Base-by-base conservation (phyloP, 2,797 vertebrate genomes). In the Pantherophis alleghaniensis region DNA sequence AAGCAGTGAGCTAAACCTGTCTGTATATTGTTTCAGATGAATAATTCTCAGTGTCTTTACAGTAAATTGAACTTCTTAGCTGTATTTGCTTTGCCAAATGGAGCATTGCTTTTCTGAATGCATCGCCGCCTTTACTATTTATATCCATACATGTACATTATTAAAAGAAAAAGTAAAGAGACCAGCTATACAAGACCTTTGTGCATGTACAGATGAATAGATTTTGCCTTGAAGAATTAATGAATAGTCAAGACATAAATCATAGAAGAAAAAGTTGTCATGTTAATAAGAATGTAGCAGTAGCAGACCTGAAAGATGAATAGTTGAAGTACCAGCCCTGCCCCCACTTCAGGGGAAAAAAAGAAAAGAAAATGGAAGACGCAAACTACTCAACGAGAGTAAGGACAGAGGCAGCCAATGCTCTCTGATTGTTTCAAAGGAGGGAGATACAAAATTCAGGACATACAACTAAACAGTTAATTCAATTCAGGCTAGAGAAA, bases 141-240 rank as follows among this genome's bases (percentile, higher is more conserved):
- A 90, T 90, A 74, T 37, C 20, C 63, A 37, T 12, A n/a, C 53
- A 24, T 56, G 53, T 20, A 20, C 5, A 56, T 56, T 55, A 74
- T 90, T 90, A 56, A 90, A 55, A 74, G 69, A 56, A 74, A 53
- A 74, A 83, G 74, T 47, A 83, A 47, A 47, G 28, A 74, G 89
- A 90, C 26, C 26, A 37, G 26, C 20, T 20, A 32, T 6, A 74
- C 12, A 12, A 37, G 18, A 90, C 51, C 28, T 20, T 32, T 74
- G 53, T 90, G 63, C 37, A n/a, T 74, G 53, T 74, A 56, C 61
- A 55, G 11, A 32, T 69, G 18, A 74, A 90, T 90, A 74, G 63
- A 90, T 88, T 88, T 88, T 88, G n/a, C 87, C n/a, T 59, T 37
- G 32, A 88, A 59, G 56, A 88, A 87, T 56, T 87, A 87, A n/a